Evolutionary conservation across 2,888 invertebrate species (phyloP).

Genomic region (Rotaria magnacalcarata): DNA sequence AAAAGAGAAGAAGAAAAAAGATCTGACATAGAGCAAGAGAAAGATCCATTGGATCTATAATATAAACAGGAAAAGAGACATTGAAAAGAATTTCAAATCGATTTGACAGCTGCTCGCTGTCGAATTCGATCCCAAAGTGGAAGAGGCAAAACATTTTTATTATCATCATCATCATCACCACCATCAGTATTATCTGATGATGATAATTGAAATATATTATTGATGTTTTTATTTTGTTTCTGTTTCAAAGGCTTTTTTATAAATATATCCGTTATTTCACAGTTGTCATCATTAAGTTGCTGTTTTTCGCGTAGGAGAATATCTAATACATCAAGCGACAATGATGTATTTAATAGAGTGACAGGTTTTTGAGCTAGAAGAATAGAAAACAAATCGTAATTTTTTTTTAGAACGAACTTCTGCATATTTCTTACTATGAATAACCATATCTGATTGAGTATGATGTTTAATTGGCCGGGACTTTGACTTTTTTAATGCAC

Average conservation of each 20-base stretch:
- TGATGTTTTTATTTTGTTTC: not conserved
- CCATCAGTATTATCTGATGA: not conserved
- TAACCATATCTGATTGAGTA: not conserved
- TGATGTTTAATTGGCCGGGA: not conserved
- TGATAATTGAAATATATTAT: not conserved
- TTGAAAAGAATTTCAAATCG: not conserved
- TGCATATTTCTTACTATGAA: not conserved
- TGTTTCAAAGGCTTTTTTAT: not conserved
- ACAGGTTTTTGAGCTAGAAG: not conserved
- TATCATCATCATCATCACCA: not conserved
- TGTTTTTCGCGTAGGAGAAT: not conserved
- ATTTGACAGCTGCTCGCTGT: not conserved
- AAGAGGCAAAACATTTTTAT: not conserved
- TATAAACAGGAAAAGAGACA: not conserved
- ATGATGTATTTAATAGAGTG: not conserved
- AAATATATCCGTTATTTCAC: not conserved
- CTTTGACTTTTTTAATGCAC: not conserved
- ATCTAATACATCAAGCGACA: constrained; percentile 32
- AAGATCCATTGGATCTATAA: not conserved
- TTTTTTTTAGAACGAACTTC: too few species aligned
- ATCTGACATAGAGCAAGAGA: not conserved
- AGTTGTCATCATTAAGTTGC: not conserved
- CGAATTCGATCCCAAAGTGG: constrained; percentile 35
- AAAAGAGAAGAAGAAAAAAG: not conserved
- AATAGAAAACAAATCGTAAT: not conserved